Evolutionary conservation across 1,140 invertebrate genomes (phyloP).

Genomic region (Cydia strobilella): DNA sequence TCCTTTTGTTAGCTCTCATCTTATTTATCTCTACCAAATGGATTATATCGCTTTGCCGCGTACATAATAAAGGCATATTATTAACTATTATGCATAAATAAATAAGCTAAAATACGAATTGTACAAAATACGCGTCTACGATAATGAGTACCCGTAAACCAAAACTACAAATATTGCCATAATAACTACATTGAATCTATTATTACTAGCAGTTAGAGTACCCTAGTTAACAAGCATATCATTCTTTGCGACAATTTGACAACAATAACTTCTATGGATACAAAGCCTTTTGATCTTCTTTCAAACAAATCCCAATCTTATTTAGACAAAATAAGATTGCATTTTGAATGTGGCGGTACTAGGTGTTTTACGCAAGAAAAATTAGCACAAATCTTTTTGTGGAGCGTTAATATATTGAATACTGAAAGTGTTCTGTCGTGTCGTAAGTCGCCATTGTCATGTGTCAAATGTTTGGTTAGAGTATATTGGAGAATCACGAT

Average conservation of each 20-base stretch:
- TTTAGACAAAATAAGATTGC: not conserved
- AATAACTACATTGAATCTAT: constrained; percentile 22
- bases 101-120: not conserved
- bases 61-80: too few species aligned
- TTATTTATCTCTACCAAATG: too few species aligned
- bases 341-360: not conserved
- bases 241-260: constrained; percentile 32
- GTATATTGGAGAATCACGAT: not conserved
- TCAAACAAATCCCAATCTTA: not conserved
- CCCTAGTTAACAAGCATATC: constrained; percentile 10
- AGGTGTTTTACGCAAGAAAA: constrained; percentile 8
- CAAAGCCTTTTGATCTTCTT: constrained; percentile 3
- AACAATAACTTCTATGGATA: constrained; percentile 15
- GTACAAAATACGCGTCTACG: not conserved
- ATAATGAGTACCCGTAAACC: not conserved
- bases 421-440: constrained; percentile 18
- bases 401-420: not conserved
- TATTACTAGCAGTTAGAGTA: constrained; percentile 14
- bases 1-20: too few species aligned
- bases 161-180: constrained; percentile 22
- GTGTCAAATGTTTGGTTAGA: constrained; percentile 21
- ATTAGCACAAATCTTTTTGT: constrained; percentile 13
- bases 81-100: not conserved
- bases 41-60: too few species aligned
- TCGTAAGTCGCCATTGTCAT: constrained; percentile 24